A percentile compares a stretch with the other conserved stretches of the same genome.
Conservation (phyloP, 2,113 vertebrate genomes). For the Calyptomena viridis region DNA sequence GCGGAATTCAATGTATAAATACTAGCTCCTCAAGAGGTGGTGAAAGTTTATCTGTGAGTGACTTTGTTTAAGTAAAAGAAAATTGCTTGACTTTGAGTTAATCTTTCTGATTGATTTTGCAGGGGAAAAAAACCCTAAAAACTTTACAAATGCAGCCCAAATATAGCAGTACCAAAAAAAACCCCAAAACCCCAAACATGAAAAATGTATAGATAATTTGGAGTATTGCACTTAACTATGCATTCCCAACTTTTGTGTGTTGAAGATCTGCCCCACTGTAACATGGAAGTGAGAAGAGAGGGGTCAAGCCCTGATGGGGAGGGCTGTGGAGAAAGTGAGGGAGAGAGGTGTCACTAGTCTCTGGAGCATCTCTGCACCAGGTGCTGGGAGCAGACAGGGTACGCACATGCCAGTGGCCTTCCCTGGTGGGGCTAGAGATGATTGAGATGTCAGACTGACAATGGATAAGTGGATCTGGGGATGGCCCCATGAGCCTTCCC, state of each 20-base stretch:
- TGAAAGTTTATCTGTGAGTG: neutral
- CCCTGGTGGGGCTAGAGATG: neutral
- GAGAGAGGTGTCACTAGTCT: neutral
- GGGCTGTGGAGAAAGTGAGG: neutral
- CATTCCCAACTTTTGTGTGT: neutral
- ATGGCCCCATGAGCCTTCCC: neutral
- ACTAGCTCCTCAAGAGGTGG: neutral
- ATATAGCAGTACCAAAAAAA: neutral
- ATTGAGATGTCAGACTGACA: rapidly evolving
- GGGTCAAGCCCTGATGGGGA: neutral
- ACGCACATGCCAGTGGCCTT: neutral
- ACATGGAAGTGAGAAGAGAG: neutral
- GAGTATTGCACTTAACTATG: neutral
- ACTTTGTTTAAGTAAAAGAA: slow-evolving; percentile 1
- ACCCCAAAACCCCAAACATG: neutral
- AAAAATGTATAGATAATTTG: neutral
- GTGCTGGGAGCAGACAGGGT: neutral
- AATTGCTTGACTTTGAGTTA: neutral
- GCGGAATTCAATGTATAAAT: neutral
- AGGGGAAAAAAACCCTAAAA: neutral
- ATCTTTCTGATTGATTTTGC: neutral
- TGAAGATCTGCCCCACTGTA: neutral
- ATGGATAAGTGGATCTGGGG: neutral
- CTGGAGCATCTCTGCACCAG: rapidly evolving
- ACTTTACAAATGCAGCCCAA: neutral